phyloP scores from a whole-genome alignment of 2,888 invertebrate species.

The Nebria salina region DNA sequence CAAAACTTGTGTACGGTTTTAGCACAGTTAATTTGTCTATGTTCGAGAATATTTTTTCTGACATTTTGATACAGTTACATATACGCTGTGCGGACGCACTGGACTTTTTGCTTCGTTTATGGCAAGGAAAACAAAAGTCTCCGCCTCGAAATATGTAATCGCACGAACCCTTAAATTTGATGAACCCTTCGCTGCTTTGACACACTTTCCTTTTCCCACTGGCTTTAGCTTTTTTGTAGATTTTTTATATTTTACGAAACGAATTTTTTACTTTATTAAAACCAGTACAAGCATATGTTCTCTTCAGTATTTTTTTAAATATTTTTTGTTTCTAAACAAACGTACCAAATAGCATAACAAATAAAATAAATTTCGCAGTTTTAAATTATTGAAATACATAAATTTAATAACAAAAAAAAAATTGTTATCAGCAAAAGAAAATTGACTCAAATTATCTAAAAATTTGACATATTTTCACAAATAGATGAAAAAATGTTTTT shows the following conservation, averaged over 20 bases:
- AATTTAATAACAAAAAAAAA: too few relatives aligned
- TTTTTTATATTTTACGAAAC: neutral
- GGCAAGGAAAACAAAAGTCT: neutral
- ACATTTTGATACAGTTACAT: conserved; percentile 32
- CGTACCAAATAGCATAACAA: too few relatives aligned
- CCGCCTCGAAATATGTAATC: neutral
- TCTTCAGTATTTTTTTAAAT: neutral
- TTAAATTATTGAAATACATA: too few relatives aligned
- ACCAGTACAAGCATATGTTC: neutral
- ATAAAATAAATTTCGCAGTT: too few relatives aligned
- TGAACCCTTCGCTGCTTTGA: neutral
- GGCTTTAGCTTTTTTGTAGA: neutral
- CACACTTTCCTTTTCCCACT: neutral
- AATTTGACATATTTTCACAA: too few relatives aligned
- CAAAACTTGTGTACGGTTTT: conserved; percentile 20
- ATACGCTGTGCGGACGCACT: neutral
- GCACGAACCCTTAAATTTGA: neutral
- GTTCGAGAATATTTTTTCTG: conserved; percentile 23
- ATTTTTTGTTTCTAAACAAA: neutral
- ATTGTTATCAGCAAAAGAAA: too few relatives aligned
- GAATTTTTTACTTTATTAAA: neutral
- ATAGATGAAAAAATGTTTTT: too few relatives aligned
- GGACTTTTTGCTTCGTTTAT: neutral
- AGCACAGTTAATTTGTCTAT: conserved; percentile 40
- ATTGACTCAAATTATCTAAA: too few relatives aligned